Conservation (phyloP, 2,888 invertebrate species). For the Prosopocoilus inquinatus region DNA sequence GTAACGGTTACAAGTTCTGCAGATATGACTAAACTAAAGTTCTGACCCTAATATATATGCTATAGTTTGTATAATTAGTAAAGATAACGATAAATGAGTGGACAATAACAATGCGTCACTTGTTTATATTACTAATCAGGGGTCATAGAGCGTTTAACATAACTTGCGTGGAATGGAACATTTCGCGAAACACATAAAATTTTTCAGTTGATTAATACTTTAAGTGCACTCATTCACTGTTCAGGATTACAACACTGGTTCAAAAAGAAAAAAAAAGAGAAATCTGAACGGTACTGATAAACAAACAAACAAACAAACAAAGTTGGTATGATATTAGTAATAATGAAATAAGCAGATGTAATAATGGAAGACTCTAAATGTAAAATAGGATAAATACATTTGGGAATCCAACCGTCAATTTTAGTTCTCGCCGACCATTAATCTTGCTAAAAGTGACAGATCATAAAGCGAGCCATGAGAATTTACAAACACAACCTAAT, state of each 20-base stretch:
- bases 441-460: constrained; percentile 45
- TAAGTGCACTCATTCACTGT: constrained; percentile 9
- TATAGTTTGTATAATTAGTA: too few relatives aligned
- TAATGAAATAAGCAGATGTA: background rate
- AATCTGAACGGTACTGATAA: too few relatives aligned
- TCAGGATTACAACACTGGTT: too few relatives aligned
- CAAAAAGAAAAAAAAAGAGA: too few relatives aligned
- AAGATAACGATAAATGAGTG: too few relatives aligned
- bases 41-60: too few relatives aligned
- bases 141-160: too few relatives aligned
- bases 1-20: too few relatives aligned
- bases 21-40: too few relatives aligned
- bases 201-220: constrained; percentile 18
- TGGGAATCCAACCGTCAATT: constrained; percentile 21
- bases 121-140: too few relatives aligned
- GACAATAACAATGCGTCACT: too few relatives aligned
- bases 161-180: too few relatives aligned
- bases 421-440: constrained; percentile 27
- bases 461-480: constrained; percentile 44
- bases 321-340: background rate
- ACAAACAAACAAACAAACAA: background rate
- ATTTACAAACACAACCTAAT: constrained; percentile 44
- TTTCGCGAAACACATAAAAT: constrained; percentile 12
- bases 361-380: background rate
- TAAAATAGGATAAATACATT: constrained; percentile 9